A percentile compares a stretch with the other conserved stretches of the same genome.
phyloP scores from a whole-genome alignment of 1,140 invertebrate species.

The Drosophila tristis region DNA sequence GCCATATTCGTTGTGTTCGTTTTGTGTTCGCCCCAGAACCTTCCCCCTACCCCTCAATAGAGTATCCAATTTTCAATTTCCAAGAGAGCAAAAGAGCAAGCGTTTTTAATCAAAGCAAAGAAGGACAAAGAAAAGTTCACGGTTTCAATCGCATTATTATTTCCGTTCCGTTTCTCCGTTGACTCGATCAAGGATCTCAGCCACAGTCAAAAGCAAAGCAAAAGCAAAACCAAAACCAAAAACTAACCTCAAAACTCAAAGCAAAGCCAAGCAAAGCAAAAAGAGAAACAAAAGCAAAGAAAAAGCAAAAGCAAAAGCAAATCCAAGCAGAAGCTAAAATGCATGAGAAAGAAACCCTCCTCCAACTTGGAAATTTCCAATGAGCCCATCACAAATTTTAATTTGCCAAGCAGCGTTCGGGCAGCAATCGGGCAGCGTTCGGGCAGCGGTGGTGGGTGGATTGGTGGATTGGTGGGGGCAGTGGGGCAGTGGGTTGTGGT shows the following conservation, averaged over 20 bases:
- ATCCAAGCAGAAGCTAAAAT: conserved; percentile 29
- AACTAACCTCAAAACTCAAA: conserved; percentile 11
- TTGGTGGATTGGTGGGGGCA: conserved; percentile 3
- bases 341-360: conserved; percentile 1
- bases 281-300: conserved; percentile 14
- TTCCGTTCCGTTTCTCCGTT: conserved; percentile 54
- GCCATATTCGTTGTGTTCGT: conserved; percentile 27
- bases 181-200: conserved; percentile 33
- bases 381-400: conserved; percentile 84
- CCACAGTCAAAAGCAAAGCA: conserved; percentile 19
- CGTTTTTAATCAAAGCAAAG: conserved; percentile 85
- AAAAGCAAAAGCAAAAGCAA: conserved; percentile 29
- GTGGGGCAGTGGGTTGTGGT: neutral
- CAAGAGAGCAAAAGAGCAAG: conserved; percentile 67
- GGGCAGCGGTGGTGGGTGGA: conserved; percentile 26
- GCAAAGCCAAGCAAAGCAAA: conserved; percentile 16
- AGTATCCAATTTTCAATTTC: neutral
- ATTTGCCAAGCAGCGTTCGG: conserved; percentile 52
- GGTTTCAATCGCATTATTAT: conserved; percentile 43
- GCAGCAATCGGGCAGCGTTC: conserved; percentile 19
- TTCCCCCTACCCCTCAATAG: neutral
- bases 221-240: conserved; percentile 34
- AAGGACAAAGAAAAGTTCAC: conserved; percentile 47
- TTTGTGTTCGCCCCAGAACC: neutral
- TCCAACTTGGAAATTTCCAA: conserved; percentile 18